Conservation (phyloP, 2,888 invertebrate genomes). For the Deilephila porcellus region DNA sequence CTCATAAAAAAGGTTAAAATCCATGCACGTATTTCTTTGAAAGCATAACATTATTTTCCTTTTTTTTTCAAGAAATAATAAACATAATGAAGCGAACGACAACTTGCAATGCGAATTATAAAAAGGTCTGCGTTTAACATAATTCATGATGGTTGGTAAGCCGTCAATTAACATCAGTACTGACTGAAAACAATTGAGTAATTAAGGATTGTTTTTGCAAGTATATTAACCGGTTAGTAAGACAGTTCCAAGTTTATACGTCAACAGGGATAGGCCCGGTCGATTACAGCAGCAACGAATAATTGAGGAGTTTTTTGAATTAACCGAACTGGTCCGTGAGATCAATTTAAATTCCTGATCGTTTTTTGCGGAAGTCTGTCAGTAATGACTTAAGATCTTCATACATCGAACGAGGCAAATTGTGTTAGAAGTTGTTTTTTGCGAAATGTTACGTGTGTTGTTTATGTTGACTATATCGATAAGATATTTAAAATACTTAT, state of each 20-base stretch:
- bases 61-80: neutral
- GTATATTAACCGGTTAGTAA: neutral
- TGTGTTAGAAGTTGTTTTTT: neutral
- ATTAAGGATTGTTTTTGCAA: slow-evolving; percentile 37
- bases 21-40: slow-evolving; percentile 13
- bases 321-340: slow-evolving; percentile 3
- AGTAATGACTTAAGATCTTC: slow-evolving; percentile 20
- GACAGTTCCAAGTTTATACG: slow-evolving; percentile 24
- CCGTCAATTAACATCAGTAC: slow-evolving; percentile 38
- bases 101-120: slow-evolving; percentile 13
- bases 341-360: slow-evolving; percentile 21
- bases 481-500: no score
- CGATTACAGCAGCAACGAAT: slow-evolving; percentile 14
- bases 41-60: neutral
- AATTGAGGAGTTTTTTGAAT: slow-evolving; percentile 24
- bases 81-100: slow-evolving; percentile 23
- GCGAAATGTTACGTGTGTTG: neutral
- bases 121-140: slow-evolving; percentile 31
- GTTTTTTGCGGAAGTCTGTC: slow-evolving; percentile 22
- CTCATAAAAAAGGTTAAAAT: neutral
- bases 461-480: no score
- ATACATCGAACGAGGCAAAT: neutral
- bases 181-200: slow-evolving; percentile 46
- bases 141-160: slow-evolving; percentile 30
- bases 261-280: slow-evolving; percentile 15